A percentile compares a stretch with the other conserved stretches of the same genome.
Evolutionary conservation across 1,140 invertebrate genomes (phyloP).

Genomic region (Plodia interpunctella): DNA sequence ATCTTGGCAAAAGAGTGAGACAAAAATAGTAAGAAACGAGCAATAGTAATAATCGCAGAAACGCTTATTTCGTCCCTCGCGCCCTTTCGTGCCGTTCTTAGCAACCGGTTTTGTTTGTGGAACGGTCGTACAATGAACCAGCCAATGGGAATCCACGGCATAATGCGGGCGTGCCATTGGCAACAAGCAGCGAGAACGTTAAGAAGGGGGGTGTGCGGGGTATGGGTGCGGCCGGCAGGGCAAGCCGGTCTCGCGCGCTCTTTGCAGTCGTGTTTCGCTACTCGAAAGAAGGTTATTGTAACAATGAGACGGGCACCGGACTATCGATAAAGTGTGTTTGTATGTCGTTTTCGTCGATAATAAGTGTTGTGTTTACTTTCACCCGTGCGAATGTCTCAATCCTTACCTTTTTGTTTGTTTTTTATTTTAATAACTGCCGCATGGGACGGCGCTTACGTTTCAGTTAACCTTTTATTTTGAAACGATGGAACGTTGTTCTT

Average conservation of each 20-base stretch:
- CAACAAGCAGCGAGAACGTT: slow-evolving; percentile 50
- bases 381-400: slow-evolving; percentile 75
- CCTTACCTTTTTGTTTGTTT: slow-evolving; percentile 73
- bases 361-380: slow-evolving; percentile 76
- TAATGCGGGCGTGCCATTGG: slow-evolving; percentile 64
- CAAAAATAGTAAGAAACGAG: slow-evolving; percentile 23
- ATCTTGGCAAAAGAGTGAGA: slow-evolving; percentile 36
- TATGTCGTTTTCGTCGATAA: slow-evolving; percentile 76
- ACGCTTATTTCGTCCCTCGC: slow-evolving; percentile 70
- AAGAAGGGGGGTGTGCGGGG: slow-evolving; percentile 39
- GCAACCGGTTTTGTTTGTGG: slow-evolving; percentile 74
- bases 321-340: slow-evolving; percentile 76
- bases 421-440: slow-evolving; percentile 72
- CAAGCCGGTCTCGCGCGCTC: slow-evolving; percentile 27
- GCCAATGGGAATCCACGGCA: slow-evolving; percentile 45
- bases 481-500: slow-evolving; percentile 76
- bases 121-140: slow-evolving; percentile 61
- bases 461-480: slow-evolving; percentile 74
- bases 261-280: slow-evolving; percentile 65
- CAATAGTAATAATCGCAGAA: slow-evolving; percentile 65
- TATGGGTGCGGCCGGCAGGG: slow-evolving; percentile 49
- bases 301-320: slow-evolving; percentile 67
- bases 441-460: slow-evolving; percentile 73
- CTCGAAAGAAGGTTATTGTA: slow-evolving; percentile 71
- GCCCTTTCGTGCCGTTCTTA: slow-evolving; percentile 67